These are phyloP conservation scores for Xestia ashworthii DNA, from an alignment of 2,888 invertebrate genomes.

Conservation along the genomic window DNA sequence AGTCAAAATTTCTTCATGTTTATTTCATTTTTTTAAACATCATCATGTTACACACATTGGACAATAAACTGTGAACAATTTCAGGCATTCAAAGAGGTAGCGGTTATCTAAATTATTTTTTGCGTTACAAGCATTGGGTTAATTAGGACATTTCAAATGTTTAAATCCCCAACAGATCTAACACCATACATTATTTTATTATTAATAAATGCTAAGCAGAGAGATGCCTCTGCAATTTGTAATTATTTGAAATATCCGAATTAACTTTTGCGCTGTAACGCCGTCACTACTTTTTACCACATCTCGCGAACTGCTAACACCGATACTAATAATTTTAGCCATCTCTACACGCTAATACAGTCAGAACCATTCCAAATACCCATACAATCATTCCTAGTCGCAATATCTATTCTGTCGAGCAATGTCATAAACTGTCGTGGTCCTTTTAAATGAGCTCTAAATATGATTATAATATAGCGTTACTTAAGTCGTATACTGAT, in stretches of 20 bases:
- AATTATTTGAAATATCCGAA: conserved; percentile 59
- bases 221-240: conserved; percentile 36
- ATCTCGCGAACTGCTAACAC: conserved; percentile 76
- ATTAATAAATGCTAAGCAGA: conserved; percentile 66
- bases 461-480: background rate
- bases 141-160: conserved; percentile 45
- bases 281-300: conserved; percentile 71
- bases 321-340: conserved; percentile 65
- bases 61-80: conserved; percentile 83
- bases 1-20: conserved; percentile 84
- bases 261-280: conserved; percentile 44
- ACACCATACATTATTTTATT: conserved; percentile 55
- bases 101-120: conserved; percentile 81
- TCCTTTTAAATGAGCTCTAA: conserved; percentile 4
- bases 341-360: conserved; percentile 68
- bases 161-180: conserved; percentile 50
- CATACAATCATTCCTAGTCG: conserved; percentile 58
- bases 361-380: conserved; percentile 68
- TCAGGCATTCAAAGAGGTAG: conserved; percentile 89
- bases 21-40: conserved; percentile 84
- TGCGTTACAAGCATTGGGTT: conserved; percentile 37
- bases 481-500: conserved; percentile 27
- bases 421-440: conserved; percentile 40
- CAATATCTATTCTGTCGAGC: conserved; percentile 45
- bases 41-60: conserved; percentile 82